A percentile compares a stretch with the other conserved stretches of the same genome.
Conservation (phyloP, 2,888 invertebrate species). For the Julus scanicus region DNA sequence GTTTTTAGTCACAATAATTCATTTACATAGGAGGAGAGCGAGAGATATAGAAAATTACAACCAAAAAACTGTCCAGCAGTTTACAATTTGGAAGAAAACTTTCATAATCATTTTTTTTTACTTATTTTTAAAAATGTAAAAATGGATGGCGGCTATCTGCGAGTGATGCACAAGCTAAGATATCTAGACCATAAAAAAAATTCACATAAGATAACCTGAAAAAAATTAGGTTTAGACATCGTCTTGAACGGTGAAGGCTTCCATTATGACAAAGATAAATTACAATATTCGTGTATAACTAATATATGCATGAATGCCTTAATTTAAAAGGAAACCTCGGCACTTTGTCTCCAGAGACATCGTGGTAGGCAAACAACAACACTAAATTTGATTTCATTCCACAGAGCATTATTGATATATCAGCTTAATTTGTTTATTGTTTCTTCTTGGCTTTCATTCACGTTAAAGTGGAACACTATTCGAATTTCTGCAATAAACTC, state of each 20-base stretch:
- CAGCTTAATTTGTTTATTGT: slow-evolving; percentile 5
- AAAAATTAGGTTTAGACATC: neutral
- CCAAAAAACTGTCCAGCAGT: neutral
- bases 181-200: neutral
- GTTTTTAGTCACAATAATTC: slow-evolving; percentile 16
- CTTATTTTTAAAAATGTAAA: neutral
- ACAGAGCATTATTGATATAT: slow-evolving; percentile 16
- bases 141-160: neutral
- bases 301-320: slow-evolving; percentile 30
- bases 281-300: neutral
- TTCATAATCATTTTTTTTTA: neutral
- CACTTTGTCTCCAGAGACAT: slow-evolving; percentile 3
- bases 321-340: neutral
- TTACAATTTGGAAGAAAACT: neutral
- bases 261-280: slow-evolving; percentile 17
- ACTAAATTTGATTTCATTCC: neutral
- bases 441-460: neutral
- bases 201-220: neutral
- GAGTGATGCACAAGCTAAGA: neutral
- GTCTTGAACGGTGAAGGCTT: slow-evolving; percentile 20
- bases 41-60: neutral
- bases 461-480: neutral
- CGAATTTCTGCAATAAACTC: too few species aligned
- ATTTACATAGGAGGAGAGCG: neutral
- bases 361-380: slow-evolving; percentile 18